phyloP scores from a whole-genome alignment of 1,140 invertebrate species.

The Olivierus martensii region DNA sequence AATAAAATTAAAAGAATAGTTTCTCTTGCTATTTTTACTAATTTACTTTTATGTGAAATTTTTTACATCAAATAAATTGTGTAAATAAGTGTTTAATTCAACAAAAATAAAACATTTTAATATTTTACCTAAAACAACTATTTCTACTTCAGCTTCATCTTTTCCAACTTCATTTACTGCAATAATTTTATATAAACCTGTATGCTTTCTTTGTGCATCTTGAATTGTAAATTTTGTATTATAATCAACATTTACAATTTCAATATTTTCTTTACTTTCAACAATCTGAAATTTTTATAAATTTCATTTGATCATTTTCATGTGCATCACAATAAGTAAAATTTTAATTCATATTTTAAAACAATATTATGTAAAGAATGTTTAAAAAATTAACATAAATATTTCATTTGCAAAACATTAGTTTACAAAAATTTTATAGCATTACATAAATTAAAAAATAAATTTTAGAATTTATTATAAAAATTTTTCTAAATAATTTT shows the following conservation, averaged over 20 bases:
- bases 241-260: constrained; percentile 79
- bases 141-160: constrained; percentile 85
- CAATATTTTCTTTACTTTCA: constrained; percentile 49
- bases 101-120: no score
- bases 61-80: no score
- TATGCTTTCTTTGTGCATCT: constrained; percentile 66
- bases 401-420: not conserved
- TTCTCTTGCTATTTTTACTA: no score
- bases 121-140: constrained; percentile 66
- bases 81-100: no score
- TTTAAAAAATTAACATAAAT: not conserved
- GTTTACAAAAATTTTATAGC: no score
- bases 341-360: no score
- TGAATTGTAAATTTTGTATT: constrained; percentile 82
- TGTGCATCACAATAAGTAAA: not conserved
- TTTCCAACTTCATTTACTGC: constrained; percentile 83
- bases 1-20: no score
- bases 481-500: no score
- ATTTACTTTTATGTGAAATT: no score
- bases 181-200: constrained; percentile 77
- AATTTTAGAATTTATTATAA: no score
- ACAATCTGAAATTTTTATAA: constrained; percentile 22
- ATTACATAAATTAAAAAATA: no score
- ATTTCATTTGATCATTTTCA: not conserved
- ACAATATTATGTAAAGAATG: not conserved